These are phyloP conservation scores for Megaceryle torquata DNA, from an alignment of 2,113 vertebrate genomes.

Conservation along the genomic window DNA sequence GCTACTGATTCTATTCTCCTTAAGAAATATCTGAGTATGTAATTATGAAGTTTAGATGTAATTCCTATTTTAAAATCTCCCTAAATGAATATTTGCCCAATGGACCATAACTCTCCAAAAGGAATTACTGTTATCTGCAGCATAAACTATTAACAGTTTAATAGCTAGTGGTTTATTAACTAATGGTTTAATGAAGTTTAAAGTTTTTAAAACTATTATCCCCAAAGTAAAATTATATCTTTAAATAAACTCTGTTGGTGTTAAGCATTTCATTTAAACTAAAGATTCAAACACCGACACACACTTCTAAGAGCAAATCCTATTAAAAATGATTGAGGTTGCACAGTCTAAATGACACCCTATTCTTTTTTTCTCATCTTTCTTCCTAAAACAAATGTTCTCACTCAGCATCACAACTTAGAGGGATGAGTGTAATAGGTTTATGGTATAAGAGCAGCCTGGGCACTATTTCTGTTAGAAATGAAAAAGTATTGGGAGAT, in stretches of 20 bases:
- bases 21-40: neutral
- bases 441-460: neutral
- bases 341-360: neutral
- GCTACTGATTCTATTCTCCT: neutral
- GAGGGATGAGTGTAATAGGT: neutral
- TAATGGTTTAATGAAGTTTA: neutral
- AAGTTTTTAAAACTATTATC: neutral
- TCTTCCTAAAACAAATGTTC: constrained; percentile 22
- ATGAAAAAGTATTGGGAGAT: constrained; percentile 43
- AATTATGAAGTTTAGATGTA: neutral
- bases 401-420: neutral
- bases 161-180: neutral
- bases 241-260: neutral
- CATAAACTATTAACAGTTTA: neutral
- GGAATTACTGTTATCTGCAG: neutral
- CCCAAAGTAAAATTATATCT: neutral
- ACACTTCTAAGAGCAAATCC: neutral
- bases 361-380: neutral
- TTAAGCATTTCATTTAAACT: neutral
- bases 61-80: neutral
- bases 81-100: neutral
- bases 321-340: neutral
- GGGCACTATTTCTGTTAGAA: constrained; percentile 13
- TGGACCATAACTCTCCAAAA: neutral
- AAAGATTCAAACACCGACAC: neutral